These are phyloP conservation scores for Leptopilina myrica DNA, from an alignment of 2,888 invertebrate species.

Conservation along the genomic window DNA sequence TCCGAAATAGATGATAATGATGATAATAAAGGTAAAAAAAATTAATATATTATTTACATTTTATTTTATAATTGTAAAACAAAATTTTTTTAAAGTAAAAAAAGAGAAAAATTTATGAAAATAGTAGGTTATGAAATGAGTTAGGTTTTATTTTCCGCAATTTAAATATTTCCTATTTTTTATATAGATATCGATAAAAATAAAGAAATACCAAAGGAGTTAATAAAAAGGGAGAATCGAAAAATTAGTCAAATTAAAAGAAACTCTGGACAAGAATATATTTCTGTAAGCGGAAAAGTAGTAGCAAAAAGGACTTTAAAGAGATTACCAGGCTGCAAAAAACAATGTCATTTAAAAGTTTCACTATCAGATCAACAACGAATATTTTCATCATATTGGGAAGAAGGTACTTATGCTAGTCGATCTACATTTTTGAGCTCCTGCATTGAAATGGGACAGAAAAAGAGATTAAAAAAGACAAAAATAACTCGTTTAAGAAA, in stretches of 20 bases:
- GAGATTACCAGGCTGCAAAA: constrained; percentile 33
- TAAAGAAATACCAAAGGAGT: background rate
- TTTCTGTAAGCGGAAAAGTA: constrained; percentile 32
- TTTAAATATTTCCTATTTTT: background rate
- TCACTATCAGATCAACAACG: constrained; percentile 31
- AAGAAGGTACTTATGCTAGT: constrained; percentile 40
- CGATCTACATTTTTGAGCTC: constrained; percentile 35
- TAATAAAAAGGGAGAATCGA: background rate
- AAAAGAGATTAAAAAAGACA: constrained; percentile 27
- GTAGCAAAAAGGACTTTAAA: background rate
- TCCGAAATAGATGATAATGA: no score
- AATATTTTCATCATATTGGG: constrained; percentile 48
- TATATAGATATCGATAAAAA: background rate
- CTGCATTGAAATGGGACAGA: background rate
- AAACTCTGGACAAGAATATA: constrained; percentile 41
- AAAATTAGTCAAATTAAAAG: constrained; percentile 37
- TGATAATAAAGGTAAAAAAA: no score
- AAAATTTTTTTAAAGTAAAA: no score
- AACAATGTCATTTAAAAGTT: constrained; percentile 38
- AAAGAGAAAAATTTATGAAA: background rate
- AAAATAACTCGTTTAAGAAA: constrained; percentile 36
- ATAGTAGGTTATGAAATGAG: background rate
- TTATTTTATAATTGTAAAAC: no score
- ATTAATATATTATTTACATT: no score
- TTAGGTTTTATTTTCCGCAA: background rate